Percentiles rank a stretch among this genome's conserved stretches.
Evolutionary conservation across 2,797 vertebrate genomes (phyloP).

Genomic region (Megalops cyprinoides): DNA sequence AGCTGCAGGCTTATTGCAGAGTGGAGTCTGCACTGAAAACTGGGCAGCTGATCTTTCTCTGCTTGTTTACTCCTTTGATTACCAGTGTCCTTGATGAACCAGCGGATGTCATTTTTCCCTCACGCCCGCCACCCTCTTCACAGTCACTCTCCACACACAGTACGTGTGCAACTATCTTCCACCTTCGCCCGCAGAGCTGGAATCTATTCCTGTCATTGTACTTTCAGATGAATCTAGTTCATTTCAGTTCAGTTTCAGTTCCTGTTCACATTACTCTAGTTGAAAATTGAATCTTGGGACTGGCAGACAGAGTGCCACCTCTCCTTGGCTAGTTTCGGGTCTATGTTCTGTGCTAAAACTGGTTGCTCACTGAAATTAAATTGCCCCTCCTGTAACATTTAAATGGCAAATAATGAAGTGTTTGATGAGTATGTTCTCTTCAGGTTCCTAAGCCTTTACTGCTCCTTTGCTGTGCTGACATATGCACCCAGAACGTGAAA

Average conservation of each 20-base stretch:
- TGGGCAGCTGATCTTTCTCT: too few relatives aligned
- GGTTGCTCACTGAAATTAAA: not conserved
- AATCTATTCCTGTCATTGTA: not conserved
- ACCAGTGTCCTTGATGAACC: too few relatives aligned
- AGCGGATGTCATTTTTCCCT: too few relatives aligned
- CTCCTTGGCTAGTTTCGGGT: too few relatives aligned
- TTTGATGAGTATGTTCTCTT: not conserved
- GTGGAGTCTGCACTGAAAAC: too few relatives aligned
- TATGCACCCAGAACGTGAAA: not conserved
- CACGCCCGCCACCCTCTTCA: too few relatives aligned
- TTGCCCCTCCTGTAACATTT: not conserved
- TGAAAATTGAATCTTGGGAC: not conserved
- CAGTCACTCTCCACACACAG: too few relatives aligned
- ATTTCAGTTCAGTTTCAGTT: not conserved
- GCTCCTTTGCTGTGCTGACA: not conserved
- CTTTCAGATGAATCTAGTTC: not conserved
- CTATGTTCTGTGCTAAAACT: not conserved
- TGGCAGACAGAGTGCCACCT: too few relatives aligned
- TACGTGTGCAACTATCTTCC: not conserved
- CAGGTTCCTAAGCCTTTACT: not conserved
- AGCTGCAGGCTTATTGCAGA: too few relatives aligned
- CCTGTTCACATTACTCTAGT: not conserved
- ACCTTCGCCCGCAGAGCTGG: not conserved
- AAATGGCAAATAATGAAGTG: not conserved
- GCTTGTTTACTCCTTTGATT: too few relatives aligned